Conservation (phyloP, 2,888 invertebrate species). For the Metallyticus violacea region DNA sequence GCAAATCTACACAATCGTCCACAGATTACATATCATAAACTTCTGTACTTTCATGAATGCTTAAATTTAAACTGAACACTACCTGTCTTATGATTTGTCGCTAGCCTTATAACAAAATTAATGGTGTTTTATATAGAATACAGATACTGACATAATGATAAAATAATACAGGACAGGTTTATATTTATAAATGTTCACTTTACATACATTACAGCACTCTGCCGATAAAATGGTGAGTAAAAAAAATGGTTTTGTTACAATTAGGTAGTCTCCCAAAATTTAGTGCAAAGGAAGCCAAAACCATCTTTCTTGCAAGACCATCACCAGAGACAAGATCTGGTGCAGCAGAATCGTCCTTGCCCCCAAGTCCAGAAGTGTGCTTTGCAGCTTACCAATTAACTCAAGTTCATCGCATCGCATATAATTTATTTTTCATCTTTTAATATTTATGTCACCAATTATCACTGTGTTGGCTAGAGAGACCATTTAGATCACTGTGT, state of each 20-base stretch:
- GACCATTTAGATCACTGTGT: constrained; percentile 63
- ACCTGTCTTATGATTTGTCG: neutral
- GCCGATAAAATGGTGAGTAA: constrained; percentile 14
- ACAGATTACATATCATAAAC: constrained; percentile 17
- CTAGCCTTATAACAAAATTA: constrained; percentile 16
- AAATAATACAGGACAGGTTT: constrained; percentile 20
- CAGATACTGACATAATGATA: constrained; percentile 20
- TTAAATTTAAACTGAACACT: constrained; percentile 14
- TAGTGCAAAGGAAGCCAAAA: neutral
- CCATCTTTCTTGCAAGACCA: constrained; percentile 10
- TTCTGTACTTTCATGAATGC: constrained; percentile 13
- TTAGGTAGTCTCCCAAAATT: constrained; percentile 12
- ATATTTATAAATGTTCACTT: neutral
- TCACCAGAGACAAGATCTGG: constrained; percentile 17
- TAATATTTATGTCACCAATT: neutral
- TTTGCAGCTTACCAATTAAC: constrained; percentile 5
- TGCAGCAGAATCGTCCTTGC: neutral
- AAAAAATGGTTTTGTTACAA: constrained; percentile 17
- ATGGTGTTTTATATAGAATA: constrained; percentile 2
- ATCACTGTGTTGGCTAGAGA: constrained; percentile 1
- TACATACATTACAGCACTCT: constrained; percentile 6
- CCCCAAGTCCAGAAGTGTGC: constrained; percentile 1
- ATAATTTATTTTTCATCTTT: neutral
- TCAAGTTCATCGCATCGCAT: neutral
- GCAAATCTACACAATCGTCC: constrained; percentile 23